A percentile compares a stretch with the other conserved stretches of the same genome.
Conservation (phyloP, 35 echinoderm and acorn worm genomes). For the Lytechinus pictus region DNA sequence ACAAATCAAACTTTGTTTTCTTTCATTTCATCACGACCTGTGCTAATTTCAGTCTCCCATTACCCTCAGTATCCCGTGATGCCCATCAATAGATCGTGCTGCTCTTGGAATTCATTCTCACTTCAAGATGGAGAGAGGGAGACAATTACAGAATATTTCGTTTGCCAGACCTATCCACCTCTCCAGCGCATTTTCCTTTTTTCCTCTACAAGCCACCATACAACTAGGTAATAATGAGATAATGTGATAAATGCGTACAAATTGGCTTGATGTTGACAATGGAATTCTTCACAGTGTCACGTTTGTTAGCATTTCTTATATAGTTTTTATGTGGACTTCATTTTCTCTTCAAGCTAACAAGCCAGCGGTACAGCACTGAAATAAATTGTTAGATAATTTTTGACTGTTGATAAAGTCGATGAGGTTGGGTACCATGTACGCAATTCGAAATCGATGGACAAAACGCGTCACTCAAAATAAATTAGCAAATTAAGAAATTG, state of each 20-base stretch:
- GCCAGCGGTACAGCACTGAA: neutral
- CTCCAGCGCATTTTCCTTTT: neutral
- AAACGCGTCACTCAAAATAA: neutral
- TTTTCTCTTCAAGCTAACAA: neutral
- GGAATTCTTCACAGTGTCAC: neutral
- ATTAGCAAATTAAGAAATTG: neutral
- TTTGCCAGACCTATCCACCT: neutral
- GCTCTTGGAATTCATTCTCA: neutral
- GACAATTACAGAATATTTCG: neutral
- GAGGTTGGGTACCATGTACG: neutral
- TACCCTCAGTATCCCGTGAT: neutral
- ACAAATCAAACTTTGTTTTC: neutral
- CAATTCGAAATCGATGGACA: neutral
- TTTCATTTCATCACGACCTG: neutral
- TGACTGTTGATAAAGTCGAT: neutral
- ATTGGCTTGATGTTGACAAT: slow-evolving; percentile 3
- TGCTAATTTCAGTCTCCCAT: neutral
- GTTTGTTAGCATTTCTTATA: neutral
- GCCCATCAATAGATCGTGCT: neutral
- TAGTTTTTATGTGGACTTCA: neutral
- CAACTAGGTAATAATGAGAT: neutral
- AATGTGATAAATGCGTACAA: neutral
- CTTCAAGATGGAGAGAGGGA: neutral
- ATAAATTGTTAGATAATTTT: neutral
- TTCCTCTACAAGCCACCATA: neutral